Evolutionary conservation across 2,888 invertebrate species (phyloP), one percentile per base, ranked within the genome.

Genomic region (Portevinia maculata): DNA sequence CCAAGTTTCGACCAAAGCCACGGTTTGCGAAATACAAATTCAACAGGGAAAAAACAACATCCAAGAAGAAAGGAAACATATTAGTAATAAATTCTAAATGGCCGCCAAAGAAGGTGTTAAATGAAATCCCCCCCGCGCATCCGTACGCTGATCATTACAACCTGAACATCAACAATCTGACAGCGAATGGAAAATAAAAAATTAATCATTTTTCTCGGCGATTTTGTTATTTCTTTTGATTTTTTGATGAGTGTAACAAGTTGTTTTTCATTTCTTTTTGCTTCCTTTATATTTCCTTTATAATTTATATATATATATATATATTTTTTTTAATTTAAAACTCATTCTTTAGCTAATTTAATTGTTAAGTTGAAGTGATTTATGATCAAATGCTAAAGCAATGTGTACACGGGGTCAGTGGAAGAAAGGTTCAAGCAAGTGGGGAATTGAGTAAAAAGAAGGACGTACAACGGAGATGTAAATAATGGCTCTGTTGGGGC

Each of bases 61-160:
- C 64, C 62, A 67, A 60, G 65, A 57, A 48, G 15, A 50, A 19
- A 24, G 28, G 19, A 60, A 55, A 32, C 53, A 46, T 48, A 50
- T 81, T 59, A 52, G 46, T 70, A 81, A 76, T 64, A 60, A 83
- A 83, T 83, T 37, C 69, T 50, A 55, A 74, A 62, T 48, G 52
- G 24, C 70, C 64, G 64, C 81, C 76, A 65, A 76, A 70, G 81
- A 78, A 83, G 83, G 83, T 83, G 83, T 83, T 83, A 78, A 83
- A 65, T 78, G 67, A 71, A 64, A 64, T 59, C 30, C 53, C 74
- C 65, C 71, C 65, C 59, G 41, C 59, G 41, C 48, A 17, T 41
- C n/a, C 28, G 15, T 7, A n/a, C 17, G 9, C 24, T 21, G 37
- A 17, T 52, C 65, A 70, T 76, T 75, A 70, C 39, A 57, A 70